Evolutionary conservation across 2,888 invertebrate species (phyloP), one percentile per base, ranked within the genome.

Genomic region (Drosophila hamatofila): DNA sequence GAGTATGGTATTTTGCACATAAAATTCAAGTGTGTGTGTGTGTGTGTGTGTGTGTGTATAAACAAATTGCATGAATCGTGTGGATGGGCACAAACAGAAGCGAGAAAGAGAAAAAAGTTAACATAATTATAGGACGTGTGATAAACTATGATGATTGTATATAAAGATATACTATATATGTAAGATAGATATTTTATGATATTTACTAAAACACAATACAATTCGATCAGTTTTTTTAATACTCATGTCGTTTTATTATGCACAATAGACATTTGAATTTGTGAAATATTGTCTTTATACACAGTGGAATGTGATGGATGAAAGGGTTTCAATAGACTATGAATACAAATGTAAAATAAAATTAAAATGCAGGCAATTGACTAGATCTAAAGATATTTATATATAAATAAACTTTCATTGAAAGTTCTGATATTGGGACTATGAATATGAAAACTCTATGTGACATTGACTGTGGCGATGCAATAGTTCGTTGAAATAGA

Each of bases 241-340:
- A 75, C 61, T 69, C 5, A 41, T 57, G 62, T 87, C 65, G 67
- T 87, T 84, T 84, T 87, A 87, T 87, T 83, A n/a, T n/a, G 76
- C 84, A 81, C 67, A 58, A 18, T 23, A 60, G n/a, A 74, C 35
- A 48, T 9, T 56, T 27, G 23, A 54, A 4, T 18, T 27, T n/a
- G 12, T 21, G 51, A 12, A 7, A 6, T 8, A 42, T 42, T 27
- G 1, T 27, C 51, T 81, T 83, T 82, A 51, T 83, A 83, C 64
- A 80, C 52, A 33, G 18, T 52, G 42, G 41, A 23, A 21, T 6
- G 12, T 18, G 21, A 25, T n/a, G 12, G 16, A 70, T 61, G 41
- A 30, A 44, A 12, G 37, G 33, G 5, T 30, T 23, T 48, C 11
- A 2, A 37, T 7, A 21, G 39, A 44, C 12, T 23, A 39, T 16